Base-by-base conservation (phyloP, 2,113 vertebrate species). In the Mugil cephalus region DNA sequence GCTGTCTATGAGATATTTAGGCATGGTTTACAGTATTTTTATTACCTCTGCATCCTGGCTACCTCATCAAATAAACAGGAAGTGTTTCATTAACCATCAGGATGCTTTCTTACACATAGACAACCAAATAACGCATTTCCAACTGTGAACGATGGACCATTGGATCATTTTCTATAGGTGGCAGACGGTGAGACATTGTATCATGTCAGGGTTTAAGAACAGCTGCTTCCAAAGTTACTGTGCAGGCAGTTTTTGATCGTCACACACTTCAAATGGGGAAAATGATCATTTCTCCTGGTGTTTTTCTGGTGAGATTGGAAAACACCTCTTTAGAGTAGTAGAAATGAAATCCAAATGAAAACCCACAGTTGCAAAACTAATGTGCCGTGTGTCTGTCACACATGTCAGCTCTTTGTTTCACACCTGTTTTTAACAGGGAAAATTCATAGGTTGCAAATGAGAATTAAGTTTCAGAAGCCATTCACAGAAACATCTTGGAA, bases 161-260 rank as follows among this genome's bases (percentile, higher is more conserved):
- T 36, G n/a, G n/a, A n/a, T n/a, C n/a, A 10, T 51, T 74, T 77
- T 62, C n/a, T 43, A 19, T 45, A 30, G 34, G 18, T 52, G 24
- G 8, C n/a, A 69, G 42, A 69, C 10, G 12, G 15, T 59, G 14
- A 80, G 8, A 68, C 11, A 17, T 38, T 55, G 68, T 63, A 48
- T 77, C 61, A 45, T 42, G 38, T 58, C 62, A n/a, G 67, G 79
- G 83, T 84, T 69, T 82, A 74, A 59, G 24, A 66, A 68, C 51
- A 76, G 68, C 53, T 74, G 75, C 79, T 71, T 72, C 59, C 17
- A 69, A 75, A 82, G 45, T 72, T 47, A 11, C 24, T 70, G 50
- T 74, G 51, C 38, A 54, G 60, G 66, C 65, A 45, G 48, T 19
- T 15, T 81, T 85, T 82, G 50, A 55, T 87, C 77, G 64, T 61